Evolutionary conservation across 2,113 vertebrate species (phyloP).

Genomic region (Benthochromis sp.): DNA sequence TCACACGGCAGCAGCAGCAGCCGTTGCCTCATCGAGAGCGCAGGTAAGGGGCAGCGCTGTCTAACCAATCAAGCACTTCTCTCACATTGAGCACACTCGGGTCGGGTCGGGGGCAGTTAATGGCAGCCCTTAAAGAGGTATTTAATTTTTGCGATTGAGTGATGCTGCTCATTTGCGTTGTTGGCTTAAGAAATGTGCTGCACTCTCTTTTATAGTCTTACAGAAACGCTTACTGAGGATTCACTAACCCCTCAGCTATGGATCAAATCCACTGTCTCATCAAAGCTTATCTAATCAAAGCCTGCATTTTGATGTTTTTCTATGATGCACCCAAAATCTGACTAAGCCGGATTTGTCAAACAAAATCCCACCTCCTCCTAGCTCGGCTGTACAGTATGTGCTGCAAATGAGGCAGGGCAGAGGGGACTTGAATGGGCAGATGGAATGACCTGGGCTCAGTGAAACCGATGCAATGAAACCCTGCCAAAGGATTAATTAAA

Average conservation of each 20-base stretch:
- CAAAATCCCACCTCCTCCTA: constrained; percentile 18
- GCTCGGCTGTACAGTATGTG: constrained; percentile 10
- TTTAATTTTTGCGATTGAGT: background rate
- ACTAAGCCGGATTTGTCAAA: constrained; percentile 58
- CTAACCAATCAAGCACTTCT: background rate
- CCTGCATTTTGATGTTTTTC: constrained; percentile 45
- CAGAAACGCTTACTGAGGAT: background rate
- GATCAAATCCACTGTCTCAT: constrained; percentile 24
- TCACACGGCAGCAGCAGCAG: constrained; percentile 81
- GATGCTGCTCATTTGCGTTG: background rate
- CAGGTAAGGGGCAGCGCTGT: constrained; percentile 74
- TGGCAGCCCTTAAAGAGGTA: background rate
- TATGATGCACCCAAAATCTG: constrained; percentile 45
- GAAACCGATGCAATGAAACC: constrained; percentile 13
- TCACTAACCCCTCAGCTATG: background rate
- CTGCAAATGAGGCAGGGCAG: background rate
- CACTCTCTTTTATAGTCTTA: background rate
- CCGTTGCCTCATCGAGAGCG: constrained; percentile 72
- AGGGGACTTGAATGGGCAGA: constrained; percentile 32
- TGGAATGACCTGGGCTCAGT: constrained; percentile 19
- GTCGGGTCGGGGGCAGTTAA: background rate
- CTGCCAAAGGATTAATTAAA: constrained; percentile 8
- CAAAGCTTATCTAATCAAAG: constrained; percentile 53
- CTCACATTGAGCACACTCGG: background rate
- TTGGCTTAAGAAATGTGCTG: background rate